Evolutionary conservation across 2,113 vertebrate species (phyloP).

Genomic region (Neotoma lepida): DNA sequence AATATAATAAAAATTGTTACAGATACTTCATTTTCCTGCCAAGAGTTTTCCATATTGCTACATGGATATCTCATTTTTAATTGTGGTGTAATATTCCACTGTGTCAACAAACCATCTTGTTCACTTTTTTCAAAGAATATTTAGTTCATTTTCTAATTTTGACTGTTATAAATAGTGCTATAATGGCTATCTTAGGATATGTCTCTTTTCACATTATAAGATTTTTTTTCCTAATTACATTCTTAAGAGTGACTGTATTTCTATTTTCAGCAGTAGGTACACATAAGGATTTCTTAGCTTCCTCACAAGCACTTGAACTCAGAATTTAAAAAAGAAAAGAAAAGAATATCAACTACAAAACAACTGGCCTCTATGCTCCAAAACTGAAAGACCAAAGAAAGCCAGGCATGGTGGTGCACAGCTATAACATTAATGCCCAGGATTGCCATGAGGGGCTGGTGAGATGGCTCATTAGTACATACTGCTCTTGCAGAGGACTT

Average conservation of each 20-base stretch:
- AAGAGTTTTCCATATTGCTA: neutral
- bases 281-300: neutral
- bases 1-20: neutral
- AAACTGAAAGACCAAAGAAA: neutral
- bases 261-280: neutral
- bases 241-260: neutral
- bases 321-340: neutral
- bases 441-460: neutral
- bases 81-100: neutral
- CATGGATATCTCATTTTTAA: neutral
- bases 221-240: neutral
- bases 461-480: neutral
- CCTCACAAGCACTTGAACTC: neutral
- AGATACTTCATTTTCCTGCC: neutral
- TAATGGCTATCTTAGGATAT: neutral
- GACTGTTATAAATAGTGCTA: neutral
- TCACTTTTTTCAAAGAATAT: neutral
- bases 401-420: neutral
- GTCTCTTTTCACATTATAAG: neutral
- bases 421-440: neutral
- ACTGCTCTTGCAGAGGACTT: neutral
- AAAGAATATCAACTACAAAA: neutral
- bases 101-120: neutral
- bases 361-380: neutral
- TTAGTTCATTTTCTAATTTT: neutral